Evolutionary conservation across 2,888 invertebrate species (phyloP).

Genomic region (Microctonus aethiopoides): DNA sequence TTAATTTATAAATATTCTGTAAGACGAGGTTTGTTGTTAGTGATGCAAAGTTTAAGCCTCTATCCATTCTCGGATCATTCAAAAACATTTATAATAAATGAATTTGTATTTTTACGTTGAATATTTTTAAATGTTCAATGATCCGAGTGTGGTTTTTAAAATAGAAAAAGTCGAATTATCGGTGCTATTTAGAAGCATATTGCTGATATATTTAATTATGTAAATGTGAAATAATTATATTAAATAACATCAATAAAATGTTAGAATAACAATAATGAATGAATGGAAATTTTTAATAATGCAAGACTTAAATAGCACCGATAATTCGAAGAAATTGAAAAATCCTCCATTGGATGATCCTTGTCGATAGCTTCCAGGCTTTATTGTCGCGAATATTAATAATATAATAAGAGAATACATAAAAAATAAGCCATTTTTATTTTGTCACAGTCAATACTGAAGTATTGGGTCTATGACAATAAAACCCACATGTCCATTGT

Average conservation of each 20-base stretch:
- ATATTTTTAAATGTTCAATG: background rate
- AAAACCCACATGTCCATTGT: conserved; percentile 30
- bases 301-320: background rate
- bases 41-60: conserved; percentile 13
- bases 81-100: background rate
- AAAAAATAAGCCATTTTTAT: conserved; percentile 9
- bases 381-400: background rate
- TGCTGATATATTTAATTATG: background rate
- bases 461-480: background rate
- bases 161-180: conserved; percentile 44
- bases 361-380: conserved; percentile 17
- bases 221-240: background rate
- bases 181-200: conserved; percentile 39
- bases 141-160: conserved; percentile 17
- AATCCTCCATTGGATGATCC: conserved; percentile 25
- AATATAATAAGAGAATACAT: conserved; percentile 8
- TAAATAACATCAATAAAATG: background rate
- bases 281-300: background rate
- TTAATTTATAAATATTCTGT: conserved; percentile 17
- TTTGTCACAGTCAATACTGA: background rate
- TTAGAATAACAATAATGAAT: background rate
- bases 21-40: conserved; percentile 4
- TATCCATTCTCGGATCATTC: conserved; percentile 14
- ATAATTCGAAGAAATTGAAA: conserved; percentile 13
- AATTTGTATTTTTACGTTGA: too few species aligned